Percentiles rank a stretch among this genome's conserved stretches.
Evolutionary conservation across 2,113 vertebrate genomes (phyloP).

Genomic region (Arenaria interpres): DNA sequence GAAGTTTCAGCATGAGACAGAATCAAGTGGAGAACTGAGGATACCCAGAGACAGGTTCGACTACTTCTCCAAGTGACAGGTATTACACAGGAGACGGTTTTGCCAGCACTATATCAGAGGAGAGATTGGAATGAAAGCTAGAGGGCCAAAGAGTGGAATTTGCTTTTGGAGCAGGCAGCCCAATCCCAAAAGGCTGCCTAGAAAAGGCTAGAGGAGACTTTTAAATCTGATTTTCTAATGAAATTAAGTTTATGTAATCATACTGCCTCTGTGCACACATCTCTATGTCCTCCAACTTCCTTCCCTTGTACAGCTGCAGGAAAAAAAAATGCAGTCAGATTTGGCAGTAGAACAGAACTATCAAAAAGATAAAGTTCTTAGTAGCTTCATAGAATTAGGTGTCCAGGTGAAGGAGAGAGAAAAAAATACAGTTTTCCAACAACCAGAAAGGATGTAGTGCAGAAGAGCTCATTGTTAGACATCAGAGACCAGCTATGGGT

Average conservation of each 20-base stretch:
- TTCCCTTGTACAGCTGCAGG: background rate
- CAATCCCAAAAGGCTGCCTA: background rate
- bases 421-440: background rate
- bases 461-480: background rate
- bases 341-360: background rate
- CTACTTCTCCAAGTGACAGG: background rate
- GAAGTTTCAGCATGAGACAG: background rate
- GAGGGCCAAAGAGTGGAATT: background rate
- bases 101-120: background rate
- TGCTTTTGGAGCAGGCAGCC: background rate
- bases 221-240: background rate
- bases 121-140: background rate
- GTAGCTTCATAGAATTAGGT: background rate
- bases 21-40: background rate
- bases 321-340: background rate
- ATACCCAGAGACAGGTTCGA: background rate
- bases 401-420: background rate
- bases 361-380: background rate
- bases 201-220: background rate
- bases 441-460: background rate
- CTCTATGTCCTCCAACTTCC: background rate
- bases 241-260: background rate
- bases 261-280: background rate
- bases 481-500: background rate
- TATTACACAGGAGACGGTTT: background rate